Evolutionary conservation across 2,888 invertebrate species (phyloP).

Genomic region (Xiphydria camelus): DNA sequence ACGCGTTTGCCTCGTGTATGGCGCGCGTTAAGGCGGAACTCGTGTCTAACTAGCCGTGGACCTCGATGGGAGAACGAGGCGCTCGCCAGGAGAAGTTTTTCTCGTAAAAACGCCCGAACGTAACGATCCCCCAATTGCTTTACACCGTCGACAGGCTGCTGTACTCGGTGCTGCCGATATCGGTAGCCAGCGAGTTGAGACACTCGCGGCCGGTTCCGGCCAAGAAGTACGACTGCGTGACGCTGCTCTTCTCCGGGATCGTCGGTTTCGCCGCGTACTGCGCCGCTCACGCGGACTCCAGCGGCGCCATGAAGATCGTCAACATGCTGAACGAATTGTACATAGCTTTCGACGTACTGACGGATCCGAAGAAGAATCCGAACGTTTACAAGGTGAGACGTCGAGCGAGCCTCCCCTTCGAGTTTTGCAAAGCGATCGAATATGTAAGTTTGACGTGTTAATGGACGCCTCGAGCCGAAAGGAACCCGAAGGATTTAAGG

Average conservation of each 20-base stretch:
- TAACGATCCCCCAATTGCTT: too few species aligned
- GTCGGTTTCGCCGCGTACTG: constrained; percentile 92
- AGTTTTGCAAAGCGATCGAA: too few species aligned
- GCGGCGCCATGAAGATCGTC: constrained; percentile 95
- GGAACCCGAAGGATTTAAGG: too few species aligned
- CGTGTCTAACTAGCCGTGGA: too few species aligned
- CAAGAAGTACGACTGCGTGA: constrained; percentile 84
- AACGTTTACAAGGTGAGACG: constrained; percentile 98
- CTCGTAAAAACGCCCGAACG: too few species aligned
- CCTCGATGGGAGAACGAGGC: too few species aligned
- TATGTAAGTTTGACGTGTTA: too few species aligned
- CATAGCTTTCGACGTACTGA: constrained; percentile 90
- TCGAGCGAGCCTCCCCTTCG: too few species aligned
- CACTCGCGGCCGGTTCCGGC: constrained; percentile 91
- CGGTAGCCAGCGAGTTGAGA: constrained; percentile 92
- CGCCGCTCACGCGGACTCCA: constrained; percentile 85
- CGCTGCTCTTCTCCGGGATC: constrained; percentile 90
- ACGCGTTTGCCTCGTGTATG: too few species aligned
- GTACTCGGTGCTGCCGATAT: constrained; percentile 91
- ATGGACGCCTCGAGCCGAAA: too few species aligned
- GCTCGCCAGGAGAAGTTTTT: too few species aligned
- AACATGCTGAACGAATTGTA: constrained; percentile 91
- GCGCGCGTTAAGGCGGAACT: too few species aligned
- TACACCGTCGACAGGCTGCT: constrained; percentile 70
- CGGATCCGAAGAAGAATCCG: constrained; percentile 89